phyloP scores from a whole-genome alignment of 2,888 invertebrate species.

The Eristalinus aeneus region DNA sequence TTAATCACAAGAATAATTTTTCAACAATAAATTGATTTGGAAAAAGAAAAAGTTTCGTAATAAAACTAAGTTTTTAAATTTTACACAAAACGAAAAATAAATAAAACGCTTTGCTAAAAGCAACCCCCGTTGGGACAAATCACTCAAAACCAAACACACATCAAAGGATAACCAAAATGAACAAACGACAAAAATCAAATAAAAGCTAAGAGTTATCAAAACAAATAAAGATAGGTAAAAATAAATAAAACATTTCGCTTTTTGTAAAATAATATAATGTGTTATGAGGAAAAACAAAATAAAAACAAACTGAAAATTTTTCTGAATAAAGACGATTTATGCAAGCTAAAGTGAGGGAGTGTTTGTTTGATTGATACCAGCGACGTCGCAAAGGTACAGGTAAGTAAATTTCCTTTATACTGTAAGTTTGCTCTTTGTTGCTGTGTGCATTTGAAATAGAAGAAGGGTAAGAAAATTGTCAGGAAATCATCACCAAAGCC shows the following conservation, averaged over 20 bases:
- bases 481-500: too few species aligned
- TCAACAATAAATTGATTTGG: conserved; percentile 38
- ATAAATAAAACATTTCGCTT: conserved; percentile 53
- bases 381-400: too few species aligned
- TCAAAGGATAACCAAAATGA: conserved; percentile 69
- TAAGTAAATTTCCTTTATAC: neutral
- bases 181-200: conserved; percentile 3
- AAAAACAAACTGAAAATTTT: conserved; percentile 41
- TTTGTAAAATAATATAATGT: conserved; percentile 66
- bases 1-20: conserved; percentile 22
- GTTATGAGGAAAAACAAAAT: conserved; percentile 39
- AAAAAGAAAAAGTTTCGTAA: conserved; percentile 7
- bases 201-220: conserved; percentile 22
- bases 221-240: conserved; percentile 11
- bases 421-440: too few species aligned
- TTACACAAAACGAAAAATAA: conserved; percentile 74
- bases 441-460: too few species aligned
- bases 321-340: conserved; percentile 64
- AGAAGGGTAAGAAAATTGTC: too few species aligned
- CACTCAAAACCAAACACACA: conserved; percentile 54
- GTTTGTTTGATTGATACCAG: neutral
- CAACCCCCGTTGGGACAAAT: conserved; percentile 63
- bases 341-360: conserved; percentile 47
- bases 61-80: conserved; percentile 72
- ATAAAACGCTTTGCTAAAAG: conserved; percentile 63